These are phyloP conservation scores for Saguinus midas DNA, from an alignment of 2,113 vertebrate genomes.

Conservation along the genomic window DNA sequence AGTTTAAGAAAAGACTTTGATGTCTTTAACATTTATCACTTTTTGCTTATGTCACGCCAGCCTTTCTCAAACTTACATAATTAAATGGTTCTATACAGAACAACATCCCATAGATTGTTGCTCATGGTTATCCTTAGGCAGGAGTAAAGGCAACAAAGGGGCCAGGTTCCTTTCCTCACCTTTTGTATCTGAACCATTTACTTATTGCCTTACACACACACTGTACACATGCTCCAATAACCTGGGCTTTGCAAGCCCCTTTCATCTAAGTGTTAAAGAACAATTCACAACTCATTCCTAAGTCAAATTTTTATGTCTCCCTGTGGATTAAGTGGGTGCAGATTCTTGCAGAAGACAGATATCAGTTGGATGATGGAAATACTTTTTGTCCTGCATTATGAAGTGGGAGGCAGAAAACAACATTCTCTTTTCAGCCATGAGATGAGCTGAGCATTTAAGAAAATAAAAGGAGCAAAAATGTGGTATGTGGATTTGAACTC, in stretches of 20 bases:
- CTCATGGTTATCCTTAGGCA: background rate
- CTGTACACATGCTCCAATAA: background rate
- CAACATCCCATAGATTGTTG: background rate
- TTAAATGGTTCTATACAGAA: background rate
- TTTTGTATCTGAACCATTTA: background rate
- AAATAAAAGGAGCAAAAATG: background rate
- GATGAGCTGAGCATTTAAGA: background rate
- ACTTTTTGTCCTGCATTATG: background rate
- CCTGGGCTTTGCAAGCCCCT: background rate
- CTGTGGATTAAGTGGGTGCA: background rate
- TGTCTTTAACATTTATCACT: background rate
- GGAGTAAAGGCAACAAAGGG: background rate
- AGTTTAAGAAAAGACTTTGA: background rate
- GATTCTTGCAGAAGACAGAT: background rate
- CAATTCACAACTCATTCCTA: background rate
- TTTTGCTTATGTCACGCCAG: background rate
- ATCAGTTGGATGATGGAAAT: background rate
- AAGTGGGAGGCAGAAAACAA: background rate
- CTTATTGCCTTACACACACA: background rate
- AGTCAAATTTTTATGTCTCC: background rate
- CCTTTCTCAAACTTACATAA: background rate
- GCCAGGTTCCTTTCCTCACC: background rate
- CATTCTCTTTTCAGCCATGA: background rate
- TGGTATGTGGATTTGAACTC: background rate
- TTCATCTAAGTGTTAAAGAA: background rate